A percentile compares a stretch with the other conserved stretches of the same genome.
phyloP scores from a whole-genome alignment of 2,888 invertebrate genomes.

The Allophyes oxyacanthae region DNA sequence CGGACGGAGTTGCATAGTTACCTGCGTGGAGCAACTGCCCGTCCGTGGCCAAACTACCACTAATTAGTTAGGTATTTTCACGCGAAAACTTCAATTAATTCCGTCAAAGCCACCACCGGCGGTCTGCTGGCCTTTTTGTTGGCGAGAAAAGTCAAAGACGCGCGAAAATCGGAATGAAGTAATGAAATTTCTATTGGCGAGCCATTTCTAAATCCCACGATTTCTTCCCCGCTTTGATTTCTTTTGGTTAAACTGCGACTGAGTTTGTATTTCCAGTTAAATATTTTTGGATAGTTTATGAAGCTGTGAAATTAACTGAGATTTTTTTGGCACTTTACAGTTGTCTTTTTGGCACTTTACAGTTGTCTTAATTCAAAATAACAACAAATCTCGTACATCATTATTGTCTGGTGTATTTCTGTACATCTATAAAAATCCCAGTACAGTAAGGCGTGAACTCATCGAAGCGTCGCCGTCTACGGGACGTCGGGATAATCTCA shows the following conservation, averaged over 20 bases:
- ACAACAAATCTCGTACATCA: too few relatives aligned
- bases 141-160: slow-evolving; percentile 72
- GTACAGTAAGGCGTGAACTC: slow-evolving; percentile 63
- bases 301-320: slow-evolving; percentile 5
- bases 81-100: slow-evolving; percentile 82
- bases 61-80: slow-evolving; percentile 81
- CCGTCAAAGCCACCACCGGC: slow-evolving; percentile 73
- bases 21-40: slow-evolving; percentile 53
- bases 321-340: too few relatives aligned
- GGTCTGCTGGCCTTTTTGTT: slow-evolving; percentile 62
- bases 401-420: slow-evolving; percentile 5
- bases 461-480: slow-evolving; percentile 64
- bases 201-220: slow-evolving; percentile 62
- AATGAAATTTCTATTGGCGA: slow-evolving; percentile 73
- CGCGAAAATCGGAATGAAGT: slow-evolving; percentile 71
- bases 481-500: slow-evolving; percentile 82
- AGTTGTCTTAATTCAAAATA: too few relatives aligned
- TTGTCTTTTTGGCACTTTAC: too few relatives aligned
- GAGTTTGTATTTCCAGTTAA: slow-evolving; percentile 41
- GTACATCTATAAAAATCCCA: slow-evolving; percentile 51
- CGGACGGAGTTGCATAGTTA: slow-evolving; percentile 51
- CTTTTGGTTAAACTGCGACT: slow-evolving; percentile 52
- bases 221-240: slow-evolving; percentile 56
- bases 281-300: slow-evolving; percentile 19
- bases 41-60: slow-evolving; percentile 65